These are phyloP conservation scores for Sigmodon hispidus DNA, from an alignment of 2,113 vertebrate genomes.

Conservation along the genomic window DNA sequence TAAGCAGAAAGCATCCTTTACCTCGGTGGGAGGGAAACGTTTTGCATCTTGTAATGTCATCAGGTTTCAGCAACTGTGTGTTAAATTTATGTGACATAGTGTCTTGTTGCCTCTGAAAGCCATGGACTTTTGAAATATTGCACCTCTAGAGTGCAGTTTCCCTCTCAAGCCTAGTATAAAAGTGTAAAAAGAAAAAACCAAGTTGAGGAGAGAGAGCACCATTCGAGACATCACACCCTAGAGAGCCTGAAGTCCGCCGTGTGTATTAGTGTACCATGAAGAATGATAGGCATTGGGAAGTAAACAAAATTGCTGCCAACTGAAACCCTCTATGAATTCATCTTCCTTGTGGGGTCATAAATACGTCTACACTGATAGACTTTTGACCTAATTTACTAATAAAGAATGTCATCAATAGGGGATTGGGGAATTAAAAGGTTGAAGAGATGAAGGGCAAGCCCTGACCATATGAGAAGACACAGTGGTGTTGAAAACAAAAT, in stretches of 20 bases:
- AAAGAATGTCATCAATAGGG: background rate
- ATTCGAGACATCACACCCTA: background rate
- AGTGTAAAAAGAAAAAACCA: background rate
- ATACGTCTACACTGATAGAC: background rate
- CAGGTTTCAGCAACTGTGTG: background rate
- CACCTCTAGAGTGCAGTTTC: background rate
- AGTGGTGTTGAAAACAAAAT: background rate
- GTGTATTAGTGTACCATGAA: background rate
- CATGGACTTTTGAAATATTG: conserved; percentile 34
- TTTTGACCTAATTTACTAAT: background rate
- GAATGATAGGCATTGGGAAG: background rate
- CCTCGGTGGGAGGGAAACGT: background rate
- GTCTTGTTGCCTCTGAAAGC: conserved; percentile 12
- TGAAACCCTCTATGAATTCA: background rate
- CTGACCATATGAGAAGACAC: background rate
- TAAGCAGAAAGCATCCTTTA: background rate
- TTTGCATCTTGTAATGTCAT: background rate
- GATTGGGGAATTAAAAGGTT: background rate
- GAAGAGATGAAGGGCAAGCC: background rate
- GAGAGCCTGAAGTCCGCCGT: background rate
- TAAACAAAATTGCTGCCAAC: background rate
- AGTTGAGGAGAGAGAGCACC: background rate
- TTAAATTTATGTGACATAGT: background rate
- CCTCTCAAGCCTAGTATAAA: background rate
- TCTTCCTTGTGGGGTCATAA: background rate